Conservation (phyloP, 2,888 invertebrate species). For the Himalopsyche anomala region DNA sequence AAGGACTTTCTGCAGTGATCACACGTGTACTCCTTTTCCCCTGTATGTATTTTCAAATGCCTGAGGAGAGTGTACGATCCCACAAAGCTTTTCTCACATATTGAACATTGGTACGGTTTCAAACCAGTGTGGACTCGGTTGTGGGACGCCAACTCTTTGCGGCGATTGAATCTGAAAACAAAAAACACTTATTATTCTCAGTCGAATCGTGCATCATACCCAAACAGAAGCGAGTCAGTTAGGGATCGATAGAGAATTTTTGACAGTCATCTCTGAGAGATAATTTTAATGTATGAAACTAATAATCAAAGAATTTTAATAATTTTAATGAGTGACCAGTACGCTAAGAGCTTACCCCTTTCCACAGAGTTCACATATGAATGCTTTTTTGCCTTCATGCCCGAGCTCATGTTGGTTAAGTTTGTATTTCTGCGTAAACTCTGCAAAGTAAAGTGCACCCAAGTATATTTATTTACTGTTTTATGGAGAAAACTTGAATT, state of each 20-base stretch:
- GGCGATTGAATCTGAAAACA: conserved; percentile 56
- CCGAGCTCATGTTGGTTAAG: conserved; percentile 59
- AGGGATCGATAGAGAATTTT: no score
- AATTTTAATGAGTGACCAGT: neutral
- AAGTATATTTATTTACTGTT: no score
- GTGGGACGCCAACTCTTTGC: conserved; percentile 56
- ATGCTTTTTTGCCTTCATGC: conserved; percentile 60
- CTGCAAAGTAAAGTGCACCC: conserved; percentile 1
- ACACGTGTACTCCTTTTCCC: conserved; percentile 48
- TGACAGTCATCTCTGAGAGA: neutral
- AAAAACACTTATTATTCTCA: neutral
- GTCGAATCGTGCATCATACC: neutral
- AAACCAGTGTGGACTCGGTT: conserved; percentile 53
- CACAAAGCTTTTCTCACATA: conserved; percentile 54
- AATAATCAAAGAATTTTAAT: neutral
- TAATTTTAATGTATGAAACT: neutral
- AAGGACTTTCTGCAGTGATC: conserved; percentile 50
- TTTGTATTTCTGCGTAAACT: conserved; percentile 56
- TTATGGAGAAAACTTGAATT: neutral
- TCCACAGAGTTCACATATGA: conserved; percentile 60
- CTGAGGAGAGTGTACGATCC: conserved; percentile 53
- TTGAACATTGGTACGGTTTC: conserved; percentile 44
- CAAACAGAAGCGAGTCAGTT: no score
- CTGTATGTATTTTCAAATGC: conserved; percentile 54
- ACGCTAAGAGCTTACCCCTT: conserved; percentile 55